These are phyloP conservation scores for Drosophila siamana DNA, from an alignment of 2,888 invertebrate genomes.

Conservation along the genomic window DNA sequence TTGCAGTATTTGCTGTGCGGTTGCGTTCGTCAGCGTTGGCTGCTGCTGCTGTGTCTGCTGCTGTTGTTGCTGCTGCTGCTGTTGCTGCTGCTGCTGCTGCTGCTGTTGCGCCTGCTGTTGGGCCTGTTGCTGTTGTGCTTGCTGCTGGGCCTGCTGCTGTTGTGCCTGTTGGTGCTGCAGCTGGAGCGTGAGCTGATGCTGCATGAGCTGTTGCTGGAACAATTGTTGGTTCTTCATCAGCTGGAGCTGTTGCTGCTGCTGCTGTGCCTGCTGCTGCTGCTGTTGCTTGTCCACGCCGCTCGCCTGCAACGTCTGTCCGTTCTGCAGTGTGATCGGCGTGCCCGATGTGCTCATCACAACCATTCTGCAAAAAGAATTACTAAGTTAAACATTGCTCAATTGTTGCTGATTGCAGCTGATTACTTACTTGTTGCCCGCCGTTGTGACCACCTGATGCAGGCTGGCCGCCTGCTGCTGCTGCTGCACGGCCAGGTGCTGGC, in stretches of 20 bases:
- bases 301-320: conserved; percentile 82
- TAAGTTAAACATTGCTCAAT: no score
- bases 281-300: conserved; percentile 83
- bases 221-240: conserved; percentile 63
- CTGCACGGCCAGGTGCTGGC: conserved; percentile 63
- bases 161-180: conserved; percentile 74
- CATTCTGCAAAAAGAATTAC: conserved; percentile 84
- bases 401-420: background rate
- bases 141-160: conserved; percentile 77
- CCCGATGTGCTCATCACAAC: conserved; percentile 85
- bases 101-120: conserved; percentile 82
- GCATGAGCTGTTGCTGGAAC: conserved; percentile 83
- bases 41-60: conserved; percentile 85
- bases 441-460: conserved; percentile 86
- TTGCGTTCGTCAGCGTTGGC: conserved; percentile 65
- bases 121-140: conserved; percentile 83
- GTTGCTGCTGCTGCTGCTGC: conserved; percentile 75
- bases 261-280: conserved; percentile 56
- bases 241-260: conserved; percentile 68
- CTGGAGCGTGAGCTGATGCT: conserved; percentile 79
- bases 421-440: conserved; percentile 86
- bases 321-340: conserved; percentile 84
- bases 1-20: conserved; percentile 81
- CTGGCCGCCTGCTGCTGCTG: conserved; percentile 76
- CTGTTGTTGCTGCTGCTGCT: conserved; percentile 79